A percentile compares a stretch with the other conserved stretches of the same genome.
These are phyloP conservation scores for Tipula confusa DNA, from an alignment of 2,888 invertebrate genomes.

Conservation along the genomic window DNA sequence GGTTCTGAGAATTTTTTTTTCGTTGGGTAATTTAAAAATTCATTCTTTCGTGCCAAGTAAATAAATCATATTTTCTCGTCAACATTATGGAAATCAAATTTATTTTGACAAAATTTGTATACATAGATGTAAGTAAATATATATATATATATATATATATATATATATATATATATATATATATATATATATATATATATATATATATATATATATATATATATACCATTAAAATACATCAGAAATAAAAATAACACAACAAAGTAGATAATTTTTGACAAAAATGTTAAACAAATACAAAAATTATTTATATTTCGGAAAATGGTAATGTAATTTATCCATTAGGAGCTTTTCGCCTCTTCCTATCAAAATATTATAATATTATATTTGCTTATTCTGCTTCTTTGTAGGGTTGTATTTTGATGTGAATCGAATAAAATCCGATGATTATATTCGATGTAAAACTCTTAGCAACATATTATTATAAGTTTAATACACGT, in stretches of 20 bases:
- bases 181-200: neutral
- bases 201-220: neutral
- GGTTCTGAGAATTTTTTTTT: too few relatives aligned
- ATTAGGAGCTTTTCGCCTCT: neutral
- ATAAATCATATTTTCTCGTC: neutral
- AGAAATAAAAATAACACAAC: neutral
- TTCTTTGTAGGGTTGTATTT: neutral
- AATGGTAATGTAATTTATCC: constrained; percentile 25
- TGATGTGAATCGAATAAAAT: constrained; percentile 12
- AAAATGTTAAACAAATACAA: neutral
- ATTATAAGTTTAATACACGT: neutral
- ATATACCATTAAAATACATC: neutral
- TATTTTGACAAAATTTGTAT: neutral
- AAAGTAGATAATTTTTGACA: neutral
- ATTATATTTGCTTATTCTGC: neutral
- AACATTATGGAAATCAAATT: neutral
- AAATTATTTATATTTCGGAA: neutral
- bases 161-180: neutral
- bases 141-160: neutral
- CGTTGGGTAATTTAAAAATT: neutral
- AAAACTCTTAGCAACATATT: neutral
- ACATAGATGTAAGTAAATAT: too few relatives aligned
- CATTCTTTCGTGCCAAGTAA: neutral
- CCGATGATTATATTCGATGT: neutral
- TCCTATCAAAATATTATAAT: neutral